Base-by-base conservation (phyloP, 2,113 vertebrate genomes). In the Notarius lentiginosus region DNA sequence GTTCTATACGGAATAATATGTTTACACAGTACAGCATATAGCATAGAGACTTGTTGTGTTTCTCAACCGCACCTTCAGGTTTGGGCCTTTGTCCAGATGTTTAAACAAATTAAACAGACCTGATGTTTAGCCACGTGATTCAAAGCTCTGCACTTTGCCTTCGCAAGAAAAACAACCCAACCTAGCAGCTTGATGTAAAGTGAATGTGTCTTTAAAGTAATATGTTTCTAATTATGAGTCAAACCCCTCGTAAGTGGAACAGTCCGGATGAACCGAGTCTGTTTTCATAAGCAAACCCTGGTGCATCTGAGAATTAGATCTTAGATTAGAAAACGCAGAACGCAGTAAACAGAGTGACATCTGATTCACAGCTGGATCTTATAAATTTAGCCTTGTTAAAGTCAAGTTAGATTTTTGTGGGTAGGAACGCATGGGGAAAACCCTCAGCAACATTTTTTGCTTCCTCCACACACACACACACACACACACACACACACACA, bases 151-250 rank as follows among this genome's bases (percentile, higher is more conserved):
- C 2, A 68, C 63, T 75, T 8, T n/a, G 55, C 83, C 10, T 75
- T 60, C 83, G 1, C 70, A 27, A 24, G 55, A 73, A 53, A 63
- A 65, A n/a, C 58, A 63, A 27, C 72, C 56, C 58, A 53, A 53
- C 22, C 70, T 75, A 20, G 53, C 66, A 73, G 30, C 30, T 17
- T 66, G 60, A 20, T 5, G 15, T 5, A 3, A 24, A 20, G 18
- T 22, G 11, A 22, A 79, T 8, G 41, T 66, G 18, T 17, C 27
- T 58, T n/a, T 61, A 34, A 77, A 49, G 51, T 72, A 86, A 72
- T 24, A 8, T 86, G 65, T 80, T 86, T 34, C 77, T 70, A 70
- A 86, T 86, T 81, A 86, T 7, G 27, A 86, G 30, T 53, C 51
- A n/a, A n/a, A 86, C 10, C 63, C 30, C 65, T 58, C 12, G 22